phyloP scores from a whole-genome alignment of 1,140 invertebrate species.

The Drosophila parvula region DNA sequence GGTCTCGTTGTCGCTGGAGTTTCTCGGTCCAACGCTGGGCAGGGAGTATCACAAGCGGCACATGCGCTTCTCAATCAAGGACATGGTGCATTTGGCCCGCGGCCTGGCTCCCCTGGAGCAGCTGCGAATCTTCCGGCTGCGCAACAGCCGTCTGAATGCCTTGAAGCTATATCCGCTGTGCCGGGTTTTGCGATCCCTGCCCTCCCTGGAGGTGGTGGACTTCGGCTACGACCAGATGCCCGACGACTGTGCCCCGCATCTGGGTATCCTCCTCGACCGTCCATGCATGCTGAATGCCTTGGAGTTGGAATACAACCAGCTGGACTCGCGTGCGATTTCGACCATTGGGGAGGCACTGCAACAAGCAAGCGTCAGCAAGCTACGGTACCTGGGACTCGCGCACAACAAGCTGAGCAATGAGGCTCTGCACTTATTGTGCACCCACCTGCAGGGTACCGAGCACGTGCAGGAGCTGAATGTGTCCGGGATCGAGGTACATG shows the following conservation, averaged over 20 bases:
- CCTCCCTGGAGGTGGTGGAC: slow-evolving; percentile 56
- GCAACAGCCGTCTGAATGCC: slow-evolving; percentile 63
- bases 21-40: slow-evolving; percentile 53
- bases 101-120: slow-evolving; percentile 43
- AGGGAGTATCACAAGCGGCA: slow-evolving; percentile 62
- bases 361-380: background rate
- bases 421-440: slow-evolving; percentile 30
- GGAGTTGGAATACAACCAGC: slow-evolving; percentile 63
- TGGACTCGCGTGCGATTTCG: slow-evolving; percentile 22
- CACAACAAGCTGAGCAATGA: slow-evolving; percentile 44
- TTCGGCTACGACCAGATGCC: slow-evolving; percentile 65
- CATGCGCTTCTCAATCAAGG: slow-evolving; percentile 62
- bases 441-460: slow-evolving; percentile 35
- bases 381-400: slow-evolving; percentile 67
- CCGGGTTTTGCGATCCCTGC: slow-evolving; percentile 30
- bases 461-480: slow-evolving; percentile 58
- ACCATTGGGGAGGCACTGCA: slow-evolving; percentile 44
- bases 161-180: slow-evolving; percentile 53
- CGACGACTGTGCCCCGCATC: slow-evolving; percentile 51
- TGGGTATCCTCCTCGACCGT: slow-evolving; percentile 51
- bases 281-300: slow-evolving; percentile 32
- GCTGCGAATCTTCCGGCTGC: slow-evolving; percentile 67
- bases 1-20: slow-evolving; percentile 58
- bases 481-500: slow-evolving; percentile 14
- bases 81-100: slow-evolving; percentile 52